A percentile compares a stretch with the other conserved stretches of the same genome.
Conservation (phyloP, 2,888 invertebrate species). For the Germaria angustata region DNA sequence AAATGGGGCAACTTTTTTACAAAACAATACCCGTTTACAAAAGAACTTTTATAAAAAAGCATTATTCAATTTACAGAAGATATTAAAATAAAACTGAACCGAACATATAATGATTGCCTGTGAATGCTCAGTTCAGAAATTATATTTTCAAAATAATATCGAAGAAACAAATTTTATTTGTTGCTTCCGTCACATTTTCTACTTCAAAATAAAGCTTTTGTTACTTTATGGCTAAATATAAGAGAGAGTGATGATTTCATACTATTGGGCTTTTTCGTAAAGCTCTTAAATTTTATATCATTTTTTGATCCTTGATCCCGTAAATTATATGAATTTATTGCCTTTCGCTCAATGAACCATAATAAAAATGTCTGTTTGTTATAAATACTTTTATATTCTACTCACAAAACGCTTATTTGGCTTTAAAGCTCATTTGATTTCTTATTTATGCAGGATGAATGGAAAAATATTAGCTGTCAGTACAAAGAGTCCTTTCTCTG, state of each 20-base stretch:
- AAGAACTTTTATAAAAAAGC: no score
- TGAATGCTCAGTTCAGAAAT: no score
- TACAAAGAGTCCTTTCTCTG: neutral
- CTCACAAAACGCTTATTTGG: neutral
- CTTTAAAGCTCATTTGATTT: slow-evolving; percentile 14
- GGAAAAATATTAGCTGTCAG: neutral
- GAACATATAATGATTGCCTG: no score
- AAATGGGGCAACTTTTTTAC: neutral
- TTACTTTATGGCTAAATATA: neutral
- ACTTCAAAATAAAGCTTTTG: neutral
- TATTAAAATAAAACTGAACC: no score
- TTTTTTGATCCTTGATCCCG: slow-evolving; percentile 23
- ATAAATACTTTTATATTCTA: neutral
- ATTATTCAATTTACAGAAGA: no score
- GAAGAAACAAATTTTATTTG: neutral
- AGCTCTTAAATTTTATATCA: neutral
- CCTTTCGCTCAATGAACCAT: neutral
- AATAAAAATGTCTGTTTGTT: neutral
- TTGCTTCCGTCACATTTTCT: neutral
- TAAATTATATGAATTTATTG: neutral
- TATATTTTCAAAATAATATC: no score
- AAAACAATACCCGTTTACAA: neutral
- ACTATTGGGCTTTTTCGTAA: neutral
- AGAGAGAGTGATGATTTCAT: neutral
- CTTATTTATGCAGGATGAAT: neutral